Evolutionary conservation across 37 sponge, comb jelly and placozoan species (phyloP).

Genomic region (Bolinopsis microptera): DNA sequence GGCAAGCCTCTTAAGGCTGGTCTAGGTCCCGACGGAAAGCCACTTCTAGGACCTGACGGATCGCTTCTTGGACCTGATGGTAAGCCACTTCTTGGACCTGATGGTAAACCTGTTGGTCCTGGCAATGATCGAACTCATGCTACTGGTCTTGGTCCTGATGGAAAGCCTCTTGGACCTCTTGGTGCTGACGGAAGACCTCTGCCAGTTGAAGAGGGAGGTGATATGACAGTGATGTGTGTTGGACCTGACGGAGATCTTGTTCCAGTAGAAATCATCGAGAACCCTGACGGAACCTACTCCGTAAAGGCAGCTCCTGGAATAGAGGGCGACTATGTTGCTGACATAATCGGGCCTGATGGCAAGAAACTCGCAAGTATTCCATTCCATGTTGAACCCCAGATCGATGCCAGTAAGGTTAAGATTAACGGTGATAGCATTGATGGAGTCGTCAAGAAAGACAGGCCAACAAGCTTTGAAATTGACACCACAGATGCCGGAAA

Average conservation of each 20-base stretch:
- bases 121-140: constrained; percentile 60
- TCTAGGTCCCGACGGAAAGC: constrained; percentile 53
- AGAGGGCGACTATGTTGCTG: constrained; percentile 63
- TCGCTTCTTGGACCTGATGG: constrained; percentile 65
- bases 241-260: constrained; percentile 47
- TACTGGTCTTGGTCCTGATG: constrained; percentile 63
- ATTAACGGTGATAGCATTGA: constrained; percentile 46
- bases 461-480: constrained; percentile 48
- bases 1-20: constrained; percentile 62
- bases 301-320: constrained; percentile 56
- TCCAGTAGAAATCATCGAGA: constrained; percentile 44
- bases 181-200: constrained; percentile 59
- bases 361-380: constrained; percentile 66
- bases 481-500: constrained; percentile 63
- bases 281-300: constrained; percentile 52
- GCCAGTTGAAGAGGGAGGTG: constrained; percentile 60
- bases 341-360: constrained; percentile 62
- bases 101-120: constrained; percentile 48
- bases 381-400: constrained; percentile 53
- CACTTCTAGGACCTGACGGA: constrained; percentile 54
- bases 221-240: constrained; percentile 54
- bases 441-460: constrained; percentile 62
- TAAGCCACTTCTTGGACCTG: constrained; percentile 60
- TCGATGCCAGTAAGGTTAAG: constrained; percentile 41
- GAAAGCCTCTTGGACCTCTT: constrained; percentile 58